Percentiles rank a stretch among this genome's conserved stretches.
Evolutionary conservation across 2,888 invertebrate species (phyloP).

Genomic region (Acanthoscelides obtectus): DNA sequence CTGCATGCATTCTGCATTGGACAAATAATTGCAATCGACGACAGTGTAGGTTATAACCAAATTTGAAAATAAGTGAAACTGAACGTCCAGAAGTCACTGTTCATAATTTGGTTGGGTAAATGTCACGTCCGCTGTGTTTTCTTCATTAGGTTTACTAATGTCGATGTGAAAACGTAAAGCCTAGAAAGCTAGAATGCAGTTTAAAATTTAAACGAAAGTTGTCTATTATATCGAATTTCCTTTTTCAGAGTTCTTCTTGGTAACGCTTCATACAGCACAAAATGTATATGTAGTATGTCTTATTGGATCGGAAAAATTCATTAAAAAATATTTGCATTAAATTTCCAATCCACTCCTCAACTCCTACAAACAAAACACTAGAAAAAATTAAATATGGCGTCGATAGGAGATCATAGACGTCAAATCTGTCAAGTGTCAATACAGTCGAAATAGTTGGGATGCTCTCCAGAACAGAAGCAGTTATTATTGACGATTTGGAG

Average conservation of each 20-base stretch:
- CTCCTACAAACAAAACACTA: conserved; percentile 34
- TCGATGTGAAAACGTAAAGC: not conserved
- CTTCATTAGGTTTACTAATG: not conserved
- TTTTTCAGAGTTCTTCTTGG: not conserved
- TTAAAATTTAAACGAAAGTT: conserved; percentile 4
- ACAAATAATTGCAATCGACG: not conserved
- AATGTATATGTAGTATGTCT: not conserved
- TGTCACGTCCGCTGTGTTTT: not conserved
- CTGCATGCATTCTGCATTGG: conserved; percentile 26
- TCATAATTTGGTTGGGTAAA: conserved; percentile 11
- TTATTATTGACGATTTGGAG: too few relatives aligned
- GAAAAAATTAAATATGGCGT: conserved; percentile 39
- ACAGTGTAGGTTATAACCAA: not conserved
- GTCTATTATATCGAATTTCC: not conserved
- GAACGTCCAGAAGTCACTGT: conserved; percentile 19
- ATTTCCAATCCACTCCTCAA: conserved; percentile 14
- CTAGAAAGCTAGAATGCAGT: not conserved
- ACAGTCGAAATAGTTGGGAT: too few relatives aligned
- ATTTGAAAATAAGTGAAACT: not conserved
- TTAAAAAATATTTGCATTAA: conserved; percentile 16
- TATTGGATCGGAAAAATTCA: not conserved
- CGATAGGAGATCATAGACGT: conserved; percentile 12
- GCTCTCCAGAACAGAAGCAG: too few relatives aligned
- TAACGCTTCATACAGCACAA: not conserved
- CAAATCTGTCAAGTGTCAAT: conserved; percentile 3